phyloP scores from a whole-genome alignment of 2,888 invertebrate genomes.

The Mellilla xanthometata region DNA sequence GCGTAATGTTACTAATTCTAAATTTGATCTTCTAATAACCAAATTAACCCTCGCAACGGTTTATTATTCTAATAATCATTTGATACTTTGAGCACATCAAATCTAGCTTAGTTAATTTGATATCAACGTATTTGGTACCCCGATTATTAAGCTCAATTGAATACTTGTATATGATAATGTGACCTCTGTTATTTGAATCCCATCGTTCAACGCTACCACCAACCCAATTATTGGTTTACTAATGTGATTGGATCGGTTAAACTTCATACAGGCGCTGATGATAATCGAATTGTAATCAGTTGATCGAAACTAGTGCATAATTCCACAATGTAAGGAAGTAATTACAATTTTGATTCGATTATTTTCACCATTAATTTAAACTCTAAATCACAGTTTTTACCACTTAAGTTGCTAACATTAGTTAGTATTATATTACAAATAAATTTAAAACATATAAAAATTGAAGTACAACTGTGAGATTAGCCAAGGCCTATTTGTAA shows the following conservation, averaged over 20 bases:
- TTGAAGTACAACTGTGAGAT: too few relatives aligned
- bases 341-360: too few relatives aligned
- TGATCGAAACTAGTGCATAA: too few relatives aligned
- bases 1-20: too few relatives aligned
- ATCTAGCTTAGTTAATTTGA: slow-evolving; percentile 1
- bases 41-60: neutral
- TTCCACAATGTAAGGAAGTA: too few relatives aligned
- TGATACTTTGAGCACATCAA: neutral
- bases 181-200: slow-evolving; percentile 6
- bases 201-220: neutral
- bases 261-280: slow-evolving; percentile 1
- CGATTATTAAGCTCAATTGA: neutral
- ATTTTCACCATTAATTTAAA: too few relatives aligned
- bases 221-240: slow-evolving; percentile 9
- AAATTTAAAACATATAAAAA: too few relatives aligned
- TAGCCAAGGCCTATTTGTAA: too few relatives aligned
- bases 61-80: neutral
- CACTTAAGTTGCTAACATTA: too few relatives aligned
- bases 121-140: neutral
- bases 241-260: slow-evolving; percentile 12
- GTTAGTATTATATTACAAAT: too few relatives aligned
- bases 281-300: neutral
- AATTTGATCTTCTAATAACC: neutral
- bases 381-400: too few relatives aligned
- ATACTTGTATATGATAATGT: slow-evolving; percentile 4